These are phyloP conservation scores for Tethea ocularis DNA, from an alignment of 2,888 invertebrate species.

Conservation along the genomic window DNA sequence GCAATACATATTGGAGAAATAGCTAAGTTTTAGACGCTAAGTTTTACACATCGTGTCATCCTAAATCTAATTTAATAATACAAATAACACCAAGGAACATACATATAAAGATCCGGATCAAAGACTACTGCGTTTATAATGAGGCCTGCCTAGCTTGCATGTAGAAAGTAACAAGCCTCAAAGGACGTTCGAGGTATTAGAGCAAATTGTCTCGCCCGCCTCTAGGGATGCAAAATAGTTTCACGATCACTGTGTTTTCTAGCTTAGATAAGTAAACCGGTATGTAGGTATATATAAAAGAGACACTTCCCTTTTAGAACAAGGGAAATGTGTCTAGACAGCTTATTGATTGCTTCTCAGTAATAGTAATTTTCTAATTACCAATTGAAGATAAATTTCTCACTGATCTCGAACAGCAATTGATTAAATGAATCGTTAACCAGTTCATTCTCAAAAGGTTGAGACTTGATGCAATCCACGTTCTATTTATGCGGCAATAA, in stretches of 20 bases:
- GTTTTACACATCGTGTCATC: no score
- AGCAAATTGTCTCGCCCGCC: conserved; percentile 31
- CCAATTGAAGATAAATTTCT: neutral
- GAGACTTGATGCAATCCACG: neutral
- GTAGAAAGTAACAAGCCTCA: conserved; percentile 34
- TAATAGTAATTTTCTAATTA: conserved; percentile 6
- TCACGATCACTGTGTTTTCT: conserved; percentile 29
- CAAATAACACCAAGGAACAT: no score
- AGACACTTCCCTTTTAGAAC: conserved; percentile 16
- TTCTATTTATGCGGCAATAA: neutral
- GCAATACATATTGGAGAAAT: no score
- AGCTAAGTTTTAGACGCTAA: no score
- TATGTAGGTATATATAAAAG: conserved; percentile 6
- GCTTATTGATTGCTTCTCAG: neutral
- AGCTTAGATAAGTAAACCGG: conserved; percentile 14
- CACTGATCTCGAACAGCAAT: conserved; percentile 1
- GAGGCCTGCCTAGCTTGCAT: conserved; percentile 11
- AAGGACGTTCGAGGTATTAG: conserved; percentile 19
- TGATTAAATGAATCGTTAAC: neutral
- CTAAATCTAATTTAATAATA: no score
- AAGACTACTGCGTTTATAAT: neutral
- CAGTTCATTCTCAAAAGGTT: neutral
- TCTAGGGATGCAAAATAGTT: conserved; percentile 33
- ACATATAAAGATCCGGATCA: no score
- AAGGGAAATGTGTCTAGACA: conserved; percentile 4